Evolutionary conservation across 2,113 vertebrate genomes (phyloP), one percentile per base, ranked within the genome.

Genomic region (Psephotus haematonotus): DNA sequence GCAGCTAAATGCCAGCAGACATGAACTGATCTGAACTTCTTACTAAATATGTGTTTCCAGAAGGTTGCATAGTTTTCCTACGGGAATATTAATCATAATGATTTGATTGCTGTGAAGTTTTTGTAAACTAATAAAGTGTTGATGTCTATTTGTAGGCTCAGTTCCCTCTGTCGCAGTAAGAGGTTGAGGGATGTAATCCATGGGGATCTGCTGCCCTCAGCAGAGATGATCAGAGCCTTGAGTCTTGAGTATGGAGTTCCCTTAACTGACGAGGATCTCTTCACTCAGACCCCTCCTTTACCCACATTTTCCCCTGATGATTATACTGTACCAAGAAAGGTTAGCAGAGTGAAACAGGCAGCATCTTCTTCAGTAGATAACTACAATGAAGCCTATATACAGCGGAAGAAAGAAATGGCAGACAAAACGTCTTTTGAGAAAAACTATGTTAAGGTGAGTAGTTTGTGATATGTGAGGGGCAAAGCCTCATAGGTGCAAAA

Each of bases 201-300:
- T 4, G 79, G 92, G 31, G 90, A 97, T 93, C 96, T 99, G 94
- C 97, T 99, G 94, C 99, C 99, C 15, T 97, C 99, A 19, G 96
- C 98, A 7, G 95, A 98, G 91, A 98, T 98, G 99, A 77, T 99
- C 86, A 96, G 92, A 43, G 94, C 91, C 77, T 55, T 99, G 95
- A 98, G 91, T 37, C 95, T 88, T 6, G 76, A 97, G 80, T 98
- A 98, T 25, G 98, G 98, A 80, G 53, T 93, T 57, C 90, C 97
- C 72, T 27, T 97, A 29, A 83, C 90, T 13, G 81, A 62, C 31
- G 86, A 94, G 53, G 94, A 96, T 2, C 89, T 97, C 64, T 63
- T 68, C 29, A 15, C 68, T 10, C 65, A 8, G 14, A 63, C 49
- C 10, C 47, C 33, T 63, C 18, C 46, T 10, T 49, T 17, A 17